phyloP scores from a whole-genome alignment of 2,113 vertebrate genomes.

The Triplophysa tibetana region DNA sequence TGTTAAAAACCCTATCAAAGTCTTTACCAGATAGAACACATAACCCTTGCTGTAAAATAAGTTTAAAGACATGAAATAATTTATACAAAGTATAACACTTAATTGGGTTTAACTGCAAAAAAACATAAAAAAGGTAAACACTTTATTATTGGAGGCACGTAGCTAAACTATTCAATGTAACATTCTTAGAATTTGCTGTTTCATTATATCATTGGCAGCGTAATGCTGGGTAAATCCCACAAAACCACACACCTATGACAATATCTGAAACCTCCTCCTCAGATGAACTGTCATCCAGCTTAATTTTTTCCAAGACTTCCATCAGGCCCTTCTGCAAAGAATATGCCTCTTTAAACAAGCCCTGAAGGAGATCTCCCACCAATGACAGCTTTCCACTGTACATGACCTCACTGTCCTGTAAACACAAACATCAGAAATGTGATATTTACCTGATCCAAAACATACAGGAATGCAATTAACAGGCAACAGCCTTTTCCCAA shows the following conservation, averaged over 20 bases:
- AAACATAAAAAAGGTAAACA: too few species aligned
- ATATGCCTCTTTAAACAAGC: conserved; percentile 90
- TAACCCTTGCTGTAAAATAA: too few species aligned
- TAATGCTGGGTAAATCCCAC: neutral
- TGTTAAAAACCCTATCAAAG: neutral
- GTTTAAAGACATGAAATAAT: too few species aligned
- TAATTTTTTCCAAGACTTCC: conserved; percentile 84
- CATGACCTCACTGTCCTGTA: conserved; percentile 86
- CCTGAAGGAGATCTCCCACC: conserved; percentile 88
- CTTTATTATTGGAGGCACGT: too few species aligned
- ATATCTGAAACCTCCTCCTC: conserved; percentile 77
- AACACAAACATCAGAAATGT: conserved; percentile 19
- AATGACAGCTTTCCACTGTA: conserved; percentile 87
- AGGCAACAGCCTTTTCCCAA: too few species aligned
- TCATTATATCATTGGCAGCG: too few species aligned
- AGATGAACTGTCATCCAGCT: conserved; percentile 69
- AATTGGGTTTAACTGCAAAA: too few species aligned
- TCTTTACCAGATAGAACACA: neutral
- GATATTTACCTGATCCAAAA: too few species aligned
- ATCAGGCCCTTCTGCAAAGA: conserved; percentile 89
- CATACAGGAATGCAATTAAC: too few species aligned
- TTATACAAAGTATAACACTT: too few species aligned
- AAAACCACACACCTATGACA: conserved; percentile 77
- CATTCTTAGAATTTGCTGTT: too few species aligned
- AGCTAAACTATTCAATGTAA: too few species aligned